These are phyloP conservation scores for Macrochelys suwanniensis DNA, from an alignment of 2,797 vertebrate genomes.

Conservation along the genomic window DNA sequence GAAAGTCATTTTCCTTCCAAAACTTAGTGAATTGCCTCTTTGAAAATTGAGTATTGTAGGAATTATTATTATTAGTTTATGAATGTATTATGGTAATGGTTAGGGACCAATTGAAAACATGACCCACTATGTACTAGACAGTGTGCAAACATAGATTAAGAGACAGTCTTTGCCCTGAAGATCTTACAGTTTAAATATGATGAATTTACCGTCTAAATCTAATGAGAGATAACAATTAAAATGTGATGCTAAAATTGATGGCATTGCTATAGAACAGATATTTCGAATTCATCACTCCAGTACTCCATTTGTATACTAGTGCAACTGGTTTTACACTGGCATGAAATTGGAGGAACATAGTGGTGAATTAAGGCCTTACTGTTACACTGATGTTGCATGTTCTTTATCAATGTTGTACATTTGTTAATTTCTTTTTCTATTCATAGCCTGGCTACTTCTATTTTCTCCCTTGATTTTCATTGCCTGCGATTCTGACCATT, in stretches of 20 bases:
- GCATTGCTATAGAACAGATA: not conserved
- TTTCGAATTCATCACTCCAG: not conserved
- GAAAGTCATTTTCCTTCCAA: not conserved
- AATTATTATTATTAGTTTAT: not conserved
- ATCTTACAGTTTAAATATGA: not conserved
- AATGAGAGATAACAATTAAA: not conserved
- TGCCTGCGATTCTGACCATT: slow-evolving; percentile 47
- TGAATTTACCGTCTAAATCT: slow-evolving; percentile 10
- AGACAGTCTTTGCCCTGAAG: slow-evolving; percentile 5
- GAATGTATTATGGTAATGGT: not conserved
- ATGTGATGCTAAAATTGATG: slow-evolving; percentile 9
- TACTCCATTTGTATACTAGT: rapidly evolving
- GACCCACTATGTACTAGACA: slow-evolving; percentile 43
- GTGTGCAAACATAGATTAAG: slow-evolving; percentile 36
- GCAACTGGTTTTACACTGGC: rapidly evolving
- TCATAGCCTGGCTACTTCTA: slow-evolving; percentile 53
- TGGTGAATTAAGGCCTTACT: rapidly evolving
- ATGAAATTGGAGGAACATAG: not conserved
- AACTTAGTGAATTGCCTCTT: not conserved
- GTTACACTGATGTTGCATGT: rapidly evolving
- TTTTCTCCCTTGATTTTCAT: slow-evolving; percentile 63
- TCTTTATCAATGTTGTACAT: not conserved
- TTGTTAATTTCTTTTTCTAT: not conserved
- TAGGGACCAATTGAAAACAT: slow-evolving; percentile 56
- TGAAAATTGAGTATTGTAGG: not conserved